Conservation (phyloP, 1,140 invertebrate species). For the Panagrolaimus sp. region DNA sequence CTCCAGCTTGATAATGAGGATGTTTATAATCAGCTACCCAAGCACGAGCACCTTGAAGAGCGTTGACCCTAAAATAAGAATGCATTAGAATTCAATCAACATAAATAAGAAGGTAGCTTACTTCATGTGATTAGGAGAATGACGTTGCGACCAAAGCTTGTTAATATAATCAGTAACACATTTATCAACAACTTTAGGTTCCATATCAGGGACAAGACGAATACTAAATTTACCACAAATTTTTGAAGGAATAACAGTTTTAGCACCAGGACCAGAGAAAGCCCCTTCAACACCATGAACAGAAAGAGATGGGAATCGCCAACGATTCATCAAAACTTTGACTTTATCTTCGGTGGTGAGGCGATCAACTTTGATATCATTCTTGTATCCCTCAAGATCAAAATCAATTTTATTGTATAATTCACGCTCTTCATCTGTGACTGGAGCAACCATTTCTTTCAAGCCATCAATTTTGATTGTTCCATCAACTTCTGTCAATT, state of each 20-base stretch:
- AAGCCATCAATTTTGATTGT: constrained; percentile 76
- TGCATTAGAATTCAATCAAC: too few species aligned
- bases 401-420: constrained; percentile 84
- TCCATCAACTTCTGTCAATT: constrained; percentile 77
- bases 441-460: constrained; percentile 71
- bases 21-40: constrained; percentile 89
- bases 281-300: constrained; percentile 74
- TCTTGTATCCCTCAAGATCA: constrained; percentile 73
- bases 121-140: constrained; percentile 38
- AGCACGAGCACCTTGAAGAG: constrained; percentile 74
- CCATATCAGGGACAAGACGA: constrained; percentile 62
- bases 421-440: constrained; percentile 70
- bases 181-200: constrained; percentile 82
- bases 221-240: constrained; percentile 64
- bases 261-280: constrained; percentile 81
- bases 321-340: constrained; percentile 55
- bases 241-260: constrained; percentile 66
- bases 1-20: constrained; percentile 81
- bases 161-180: constrained; percentile 41
- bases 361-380: constrained; percentile 69
- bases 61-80: constrained; percentile 61
- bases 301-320: constrained; percentile 56
- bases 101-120: not conserved
- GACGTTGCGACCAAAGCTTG: constrained; percentile 31
- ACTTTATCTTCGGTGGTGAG: constrained; percentile 73